These are phyloP conservation scores for Ophiothrix spiculata DNA, from an alignment of 35 echinoderm and acorn worm genomes.

Conservation along the genomic window DNA sequence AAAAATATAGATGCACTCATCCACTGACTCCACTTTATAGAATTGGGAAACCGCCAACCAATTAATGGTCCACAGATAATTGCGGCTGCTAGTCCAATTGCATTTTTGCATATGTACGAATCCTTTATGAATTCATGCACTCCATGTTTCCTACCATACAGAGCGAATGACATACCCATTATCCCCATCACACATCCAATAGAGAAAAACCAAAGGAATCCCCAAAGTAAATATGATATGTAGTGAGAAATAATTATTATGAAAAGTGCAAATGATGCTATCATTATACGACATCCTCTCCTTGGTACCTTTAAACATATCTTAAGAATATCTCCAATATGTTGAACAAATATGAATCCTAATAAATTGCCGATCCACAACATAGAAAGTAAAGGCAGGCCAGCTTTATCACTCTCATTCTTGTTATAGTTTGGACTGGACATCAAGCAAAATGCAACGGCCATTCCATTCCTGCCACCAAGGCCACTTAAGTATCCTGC, in stretches of 20 bases:
- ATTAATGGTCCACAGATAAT: background rate
- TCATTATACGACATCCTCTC: too few species aligned
- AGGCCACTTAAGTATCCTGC: background rate
- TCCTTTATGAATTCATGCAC: background rate
- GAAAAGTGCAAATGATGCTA: background rate
- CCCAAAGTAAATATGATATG: background rate
- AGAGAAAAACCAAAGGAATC: background rate
- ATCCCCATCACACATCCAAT: background rate
- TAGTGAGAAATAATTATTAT: background rate
- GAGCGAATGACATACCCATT: background rate
- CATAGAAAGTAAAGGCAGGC: background rate
- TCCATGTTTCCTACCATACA: background rate
- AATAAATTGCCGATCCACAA: background rate
- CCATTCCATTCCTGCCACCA: background rate
- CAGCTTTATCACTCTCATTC: background rate
- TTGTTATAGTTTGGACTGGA: background rate
- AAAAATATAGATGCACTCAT: too few species aligned
- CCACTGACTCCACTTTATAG: background rate
- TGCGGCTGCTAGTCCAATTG: background rate
- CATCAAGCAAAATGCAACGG: background rate
- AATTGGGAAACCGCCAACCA: background rate
- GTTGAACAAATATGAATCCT: background rate
- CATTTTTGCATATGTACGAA: background rate
- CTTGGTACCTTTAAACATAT: background rate
- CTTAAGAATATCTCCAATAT: background rate